phyloP scores from a whole-genome alignment of 1,140 invertebrate genomes.

The Drosophila navojoa region DNA sequence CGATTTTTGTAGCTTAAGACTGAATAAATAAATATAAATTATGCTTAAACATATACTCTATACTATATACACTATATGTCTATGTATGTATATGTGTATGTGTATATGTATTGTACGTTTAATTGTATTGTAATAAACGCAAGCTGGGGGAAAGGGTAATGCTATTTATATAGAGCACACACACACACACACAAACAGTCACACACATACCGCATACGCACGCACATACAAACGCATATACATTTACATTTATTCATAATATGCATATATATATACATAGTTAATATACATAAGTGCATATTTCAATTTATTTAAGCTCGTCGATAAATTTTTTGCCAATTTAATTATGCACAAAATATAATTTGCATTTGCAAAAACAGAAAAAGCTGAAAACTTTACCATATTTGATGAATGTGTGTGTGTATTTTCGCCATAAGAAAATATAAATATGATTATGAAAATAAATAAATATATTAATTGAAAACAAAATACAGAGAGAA shows the following conservation, averaged over 20 bases:
- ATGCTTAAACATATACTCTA: constrained; percentile 53
- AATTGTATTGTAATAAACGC: constrained; percentile 68
- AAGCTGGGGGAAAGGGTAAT: constrained; percentile 79
- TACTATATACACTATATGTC: constrained; percentile 47
- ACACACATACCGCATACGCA: constrained; percentile 8
- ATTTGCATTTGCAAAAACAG: constrained; percentile 62
- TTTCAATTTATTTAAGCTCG: constrained; percentile 73
- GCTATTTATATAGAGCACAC: constrained; percentile 60
- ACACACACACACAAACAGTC: constrained; percentile 3
- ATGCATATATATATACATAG: constrained; percentile 28
- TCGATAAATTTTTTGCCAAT: constrained; percentile 67
- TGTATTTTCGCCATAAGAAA: neutral
- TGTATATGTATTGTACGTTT: constrained; percentile 52
- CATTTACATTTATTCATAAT: constrained; percentile 9
- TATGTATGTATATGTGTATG: constrained; percentile 15
- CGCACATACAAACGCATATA: neutral
- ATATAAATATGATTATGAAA: neutral
- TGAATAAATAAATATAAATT: constrained; percentile 81
- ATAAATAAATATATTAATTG: constrained; percentile 7
- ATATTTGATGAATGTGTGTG: constrained; percentile 71
- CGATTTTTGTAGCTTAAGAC: constrained; percentile 82
- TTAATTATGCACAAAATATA: constrained; percentile 74
- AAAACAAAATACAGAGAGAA: constrained; percentile 12
- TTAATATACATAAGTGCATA: constrained; percentile 49
- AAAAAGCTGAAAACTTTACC: constrained; percentile 33